A percentile compares a stretch with the other conserved stretches of the same genome.
Evolutionary conservation across 2,113 vertebrate genomes (phyloP).

Genomic region (Carassius carassius): DNA sequence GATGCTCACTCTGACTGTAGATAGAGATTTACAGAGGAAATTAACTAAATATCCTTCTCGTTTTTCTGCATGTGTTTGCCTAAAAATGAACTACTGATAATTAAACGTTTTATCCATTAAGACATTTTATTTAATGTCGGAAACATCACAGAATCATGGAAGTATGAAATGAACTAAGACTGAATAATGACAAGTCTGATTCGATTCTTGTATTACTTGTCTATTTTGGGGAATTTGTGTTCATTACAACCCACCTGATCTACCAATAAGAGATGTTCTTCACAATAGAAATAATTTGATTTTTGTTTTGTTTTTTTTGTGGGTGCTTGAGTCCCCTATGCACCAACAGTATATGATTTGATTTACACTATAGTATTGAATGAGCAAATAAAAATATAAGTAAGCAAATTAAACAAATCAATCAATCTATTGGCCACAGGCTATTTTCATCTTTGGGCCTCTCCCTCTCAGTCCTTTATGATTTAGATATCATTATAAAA

Average conservation of each 20-base stretch:
- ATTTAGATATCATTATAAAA: slow-evolving; percentile 29
- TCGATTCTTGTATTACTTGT: too few species aligned
- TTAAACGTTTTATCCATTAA: too few species aligned
- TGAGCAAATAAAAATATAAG: neutral
- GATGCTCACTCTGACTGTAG: neutral
- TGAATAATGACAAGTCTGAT: too few species aligned
- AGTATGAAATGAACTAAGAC: neutral
- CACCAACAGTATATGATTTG: too few species aligned
- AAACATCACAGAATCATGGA: neutral
- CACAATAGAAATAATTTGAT: too few species aligned
- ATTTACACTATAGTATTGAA: too few species aligned
- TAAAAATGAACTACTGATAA: neutral
- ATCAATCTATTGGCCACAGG: neutral
- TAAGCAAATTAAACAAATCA: neutral
- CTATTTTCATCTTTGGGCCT: too few species aligned
- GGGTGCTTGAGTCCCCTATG: neutral
- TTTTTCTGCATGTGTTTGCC: too few species aligned
- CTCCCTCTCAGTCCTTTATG: neutral
- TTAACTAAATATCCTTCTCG: too few species aligned
- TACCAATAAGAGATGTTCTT: too few species aligned
- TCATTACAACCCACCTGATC: too few species aligned
- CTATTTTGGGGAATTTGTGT: too few species aligned
- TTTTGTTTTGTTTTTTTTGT: neutral
- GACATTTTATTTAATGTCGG: neutral
- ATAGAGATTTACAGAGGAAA: neutral